Evolutionary conservation across 2,797 vertebrate species (phyloP).

Genomic region (Muraenolepis orangiensis): DNA sequence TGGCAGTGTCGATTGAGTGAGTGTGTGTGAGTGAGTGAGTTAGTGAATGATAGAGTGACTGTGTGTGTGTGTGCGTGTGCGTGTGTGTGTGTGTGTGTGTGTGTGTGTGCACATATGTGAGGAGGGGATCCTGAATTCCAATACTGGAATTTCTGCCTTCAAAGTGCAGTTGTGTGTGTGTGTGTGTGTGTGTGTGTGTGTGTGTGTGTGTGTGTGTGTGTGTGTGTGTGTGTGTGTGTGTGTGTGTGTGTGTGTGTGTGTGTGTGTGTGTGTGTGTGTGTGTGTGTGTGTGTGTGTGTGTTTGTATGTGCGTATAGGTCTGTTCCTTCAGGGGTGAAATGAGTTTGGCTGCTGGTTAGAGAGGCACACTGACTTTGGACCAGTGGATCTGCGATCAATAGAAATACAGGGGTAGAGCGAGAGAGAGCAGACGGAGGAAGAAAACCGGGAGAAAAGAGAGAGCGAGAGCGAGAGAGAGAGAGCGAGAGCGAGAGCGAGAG

Average conservation of each 20-base stretch:
- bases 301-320: conserved; percentile 8
- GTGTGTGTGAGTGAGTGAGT: neutral
- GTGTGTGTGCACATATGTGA: neutral
- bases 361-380: conserved; percentile 14
- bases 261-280: neutral
- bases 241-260: neutral
- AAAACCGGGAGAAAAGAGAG: neutral
- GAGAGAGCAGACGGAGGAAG: neutral
- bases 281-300: neutral
- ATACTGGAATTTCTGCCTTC: no score
- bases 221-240: neutral
- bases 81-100: neutral
- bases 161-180: neutral
- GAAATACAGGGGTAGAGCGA: neutral
- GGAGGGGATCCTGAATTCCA: no score
- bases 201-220: neutral
- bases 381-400: neutral
- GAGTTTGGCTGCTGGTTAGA: conserved; percentile 26
- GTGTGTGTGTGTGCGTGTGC: neutral
- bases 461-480: neutral
- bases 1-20: no score
- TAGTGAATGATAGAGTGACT: no score
- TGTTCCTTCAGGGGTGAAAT: conserved; percentile 50
- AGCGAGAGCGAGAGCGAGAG: no score
- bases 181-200: neutral